phyloP scores from a whole-genome alignment of 2,797 vertebrate genomes.

The Gadopsis marmoratus region DNA sequence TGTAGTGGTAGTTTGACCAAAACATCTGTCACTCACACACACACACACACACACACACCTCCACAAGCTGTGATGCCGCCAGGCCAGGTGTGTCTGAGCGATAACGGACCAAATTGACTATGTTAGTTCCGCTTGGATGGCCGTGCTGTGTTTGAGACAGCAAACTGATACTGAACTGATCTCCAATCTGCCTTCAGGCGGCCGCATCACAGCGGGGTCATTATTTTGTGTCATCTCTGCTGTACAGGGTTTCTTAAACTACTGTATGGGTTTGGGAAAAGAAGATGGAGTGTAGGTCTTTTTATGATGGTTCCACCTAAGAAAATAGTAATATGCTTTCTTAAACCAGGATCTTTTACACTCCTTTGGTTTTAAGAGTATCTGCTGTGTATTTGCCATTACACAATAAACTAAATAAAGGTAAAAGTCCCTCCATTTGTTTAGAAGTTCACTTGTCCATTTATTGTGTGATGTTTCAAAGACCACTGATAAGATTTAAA shows the following conservation, averaged over 20 bases:
- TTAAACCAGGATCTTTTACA: neutral
- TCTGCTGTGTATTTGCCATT: neutral
- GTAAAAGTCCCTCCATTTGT: neutral
- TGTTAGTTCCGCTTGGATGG: constrained; percentile 62
- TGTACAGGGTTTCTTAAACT: constrained; percentile 27
- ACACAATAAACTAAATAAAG: neutral
- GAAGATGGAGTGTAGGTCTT: neutral
- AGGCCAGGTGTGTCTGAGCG: constrained; percentile 68
- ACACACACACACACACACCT: constrained; percentile 16
- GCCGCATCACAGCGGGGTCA: constrained; percentile 36
- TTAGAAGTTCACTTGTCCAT: neutral
- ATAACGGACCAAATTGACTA: constrained; percentile 66
- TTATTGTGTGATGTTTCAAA: constrained; percentile 9
- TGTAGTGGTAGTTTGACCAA: constrained; percentile 23
- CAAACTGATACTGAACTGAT: constrained; percentile 65
- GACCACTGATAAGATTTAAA: neutral
- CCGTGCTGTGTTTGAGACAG: constrained; percentile 50
- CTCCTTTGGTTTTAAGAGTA: neutral
- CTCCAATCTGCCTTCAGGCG: constrained; percentile 65
- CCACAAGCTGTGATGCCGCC: constrained; percentile 14
- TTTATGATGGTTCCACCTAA: neutral
- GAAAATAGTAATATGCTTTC: constrained; percentile 5
- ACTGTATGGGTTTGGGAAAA: neutral
- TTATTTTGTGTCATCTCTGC: constrained; percentile 37
- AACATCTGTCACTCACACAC: constrained; percentile 49